Evolutionary conservation across 1,140 invertebrate species (phyloP).

Genomic region (Zaprionus camerounensis): DNA sequence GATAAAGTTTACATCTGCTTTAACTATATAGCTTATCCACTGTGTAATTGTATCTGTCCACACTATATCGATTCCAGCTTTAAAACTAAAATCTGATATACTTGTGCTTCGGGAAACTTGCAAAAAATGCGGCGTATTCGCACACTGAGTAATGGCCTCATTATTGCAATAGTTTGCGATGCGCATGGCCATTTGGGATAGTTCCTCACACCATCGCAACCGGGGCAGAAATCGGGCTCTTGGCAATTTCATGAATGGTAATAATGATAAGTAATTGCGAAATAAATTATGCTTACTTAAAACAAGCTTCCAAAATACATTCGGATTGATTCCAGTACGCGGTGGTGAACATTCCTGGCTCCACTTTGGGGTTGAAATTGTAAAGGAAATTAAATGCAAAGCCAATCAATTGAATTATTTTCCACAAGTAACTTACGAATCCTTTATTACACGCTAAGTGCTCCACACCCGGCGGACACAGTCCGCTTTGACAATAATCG

Average conservation of each 20-base stretch:
- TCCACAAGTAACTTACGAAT: conserved; percentile 31
- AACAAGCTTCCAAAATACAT: not conserved
- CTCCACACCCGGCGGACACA: not conserved
- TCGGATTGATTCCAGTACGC: conserved; percentile 8
- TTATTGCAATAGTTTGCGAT: conserved; percentile 18
- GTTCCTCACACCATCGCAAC: conserved; percentile 9
- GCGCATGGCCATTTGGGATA: conserved; percentile 32
- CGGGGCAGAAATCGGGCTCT: not conserved
- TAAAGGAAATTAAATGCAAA: not conserved
- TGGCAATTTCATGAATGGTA: too few relatives aligned
- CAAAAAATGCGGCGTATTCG: conserved; percentile 17
- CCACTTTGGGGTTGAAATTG: conserved; percentile 12
- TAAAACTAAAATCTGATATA: too few relatives aligned
- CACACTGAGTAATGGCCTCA: not conserved
- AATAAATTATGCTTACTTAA: not conserved
- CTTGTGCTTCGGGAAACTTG: not conserved
- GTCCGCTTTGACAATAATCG: conserved; percentile 17
- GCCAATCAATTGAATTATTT: not conserved
- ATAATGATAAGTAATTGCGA: not conserved
- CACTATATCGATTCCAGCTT: not conserved
- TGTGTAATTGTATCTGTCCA: fast-evolving
- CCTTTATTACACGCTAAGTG: conserved; percentile 6
- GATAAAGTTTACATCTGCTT: not conserved
- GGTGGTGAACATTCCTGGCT: conserved; percentile 4
- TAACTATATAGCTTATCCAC: fast-evolving